phyloP scores from a whole-genome alignment of 2,888 invertebrate species.

The Embidobia sp. region DNA sequence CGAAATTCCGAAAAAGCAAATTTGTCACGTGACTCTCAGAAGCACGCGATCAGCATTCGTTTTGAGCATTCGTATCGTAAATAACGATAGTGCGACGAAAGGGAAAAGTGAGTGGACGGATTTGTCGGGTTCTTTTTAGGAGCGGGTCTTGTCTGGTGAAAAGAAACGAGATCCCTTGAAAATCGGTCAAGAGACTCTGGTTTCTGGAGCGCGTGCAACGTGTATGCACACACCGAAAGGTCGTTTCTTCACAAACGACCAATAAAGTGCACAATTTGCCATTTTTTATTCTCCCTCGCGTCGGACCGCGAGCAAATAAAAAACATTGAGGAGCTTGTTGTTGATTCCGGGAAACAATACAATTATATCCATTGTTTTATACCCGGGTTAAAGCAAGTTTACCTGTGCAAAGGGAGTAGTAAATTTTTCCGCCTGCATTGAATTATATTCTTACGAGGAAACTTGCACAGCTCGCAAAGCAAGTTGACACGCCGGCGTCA shows the following conservation, averaged over 20 bases:
- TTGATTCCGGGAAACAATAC: constrained; percentile 49
- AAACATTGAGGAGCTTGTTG: constrained; percentile 16
- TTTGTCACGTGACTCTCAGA: too few relatives aligned
- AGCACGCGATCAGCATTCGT: constrained; percentile 2
- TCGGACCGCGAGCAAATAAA: constrained; percentile 16
- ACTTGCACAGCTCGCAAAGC: too few relatives aligned
- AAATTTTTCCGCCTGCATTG: too few relatives aligned
- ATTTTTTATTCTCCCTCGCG: constrained; percentile 35
- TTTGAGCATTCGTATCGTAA: constrained; percentile 8
- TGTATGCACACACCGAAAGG: constrained; percentile 56
- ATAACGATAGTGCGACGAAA: constrained; percentile 22
- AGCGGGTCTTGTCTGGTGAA: constrained; percentile 41
- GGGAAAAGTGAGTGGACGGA: constrained; percentile 26
- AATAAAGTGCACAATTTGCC: constrained; percentile 56
- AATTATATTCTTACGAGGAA: too few relatives aligned
- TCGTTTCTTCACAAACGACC: constrained; percentile 59
- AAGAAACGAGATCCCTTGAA: constrained; percentile 58
- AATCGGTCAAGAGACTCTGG: constrained; percentile 65
- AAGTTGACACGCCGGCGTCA: too few relatives aligned
- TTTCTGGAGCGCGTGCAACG: constrained; percentile 56
- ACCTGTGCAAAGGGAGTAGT: too few relatives aligned
- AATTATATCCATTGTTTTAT: constrained; percentile 41
- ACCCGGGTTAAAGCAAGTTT: too few relatives aligned
- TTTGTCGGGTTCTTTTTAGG: constrained; percentile 27
- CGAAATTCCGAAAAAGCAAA: too few relatives aligned